Percentiles rank a stretch among this genome's conserved stretches.
phyloP scores from a whole-genome alignment of 1,140 invertebrate species.

The Sipha flava region DNA sequence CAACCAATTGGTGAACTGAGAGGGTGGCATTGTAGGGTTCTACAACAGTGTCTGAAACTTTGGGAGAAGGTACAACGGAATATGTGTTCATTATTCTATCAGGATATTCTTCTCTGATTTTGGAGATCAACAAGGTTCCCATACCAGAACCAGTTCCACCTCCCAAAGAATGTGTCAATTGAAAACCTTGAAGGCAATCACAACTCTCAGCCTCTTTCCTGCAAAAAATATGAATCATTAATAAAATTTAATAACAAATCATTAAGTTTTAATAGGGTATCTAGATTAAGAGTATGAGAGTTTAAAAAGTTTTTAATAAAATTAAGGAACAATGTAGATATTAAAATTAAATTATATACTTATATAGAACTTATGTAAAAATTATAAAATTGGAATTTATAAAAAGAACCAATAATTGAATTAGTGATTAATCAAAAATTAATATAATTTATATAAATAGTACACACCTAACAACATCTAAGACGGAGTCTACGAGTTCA shows the following conservation, averaged over 20 bases:
- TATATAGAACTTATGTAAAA: too few species aligned
- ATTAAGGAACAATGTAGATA: too few species aligned
- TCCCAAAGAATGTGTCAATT: conserved; percentile 72
- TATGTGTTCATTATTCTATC: conserved; percentile 90
- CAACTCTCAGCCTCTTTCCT: conserved; percentile 83
- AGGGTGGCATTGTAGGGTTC: conserved; percentile 85
- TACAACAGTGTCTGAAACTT: conserved; percentile 81
- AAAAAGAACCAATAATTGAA: too few species aligned
- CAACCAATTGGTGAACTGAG: conserved; percentile 81
- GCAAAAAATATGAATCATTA: background rate
- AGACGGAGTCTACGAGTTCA: conserved; percentile 54
- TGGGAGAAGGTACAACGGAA: conserved; percentile 83
- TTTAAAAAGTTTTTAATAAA: too few species aligned
- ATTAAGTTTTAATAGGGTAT: too few species aligned
- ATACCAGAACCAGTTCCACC: conserved; percentile 84
- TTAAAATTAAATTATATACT: too few species aligned
- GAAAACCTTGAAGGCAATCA: conserved; percentile 85
- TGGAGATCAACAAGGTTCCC: conserved; percentile 75
- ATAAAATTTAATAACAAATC: too few species aligned
- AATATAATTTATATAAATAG: too few species aligned
- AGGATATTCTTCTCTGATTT: conserved; percentile 79
- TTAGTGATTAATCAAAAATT: too few species aligned
- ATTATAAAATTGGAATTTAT: too few species aligned
- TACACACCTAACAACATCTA: conserved; percentile 52
- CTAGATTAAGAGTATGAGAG: too few species aligned